Evolutionary conservation across 2,113 vertebrate genomes (phyloP).

Genomic region (Psittacara wagleri): DNA sequence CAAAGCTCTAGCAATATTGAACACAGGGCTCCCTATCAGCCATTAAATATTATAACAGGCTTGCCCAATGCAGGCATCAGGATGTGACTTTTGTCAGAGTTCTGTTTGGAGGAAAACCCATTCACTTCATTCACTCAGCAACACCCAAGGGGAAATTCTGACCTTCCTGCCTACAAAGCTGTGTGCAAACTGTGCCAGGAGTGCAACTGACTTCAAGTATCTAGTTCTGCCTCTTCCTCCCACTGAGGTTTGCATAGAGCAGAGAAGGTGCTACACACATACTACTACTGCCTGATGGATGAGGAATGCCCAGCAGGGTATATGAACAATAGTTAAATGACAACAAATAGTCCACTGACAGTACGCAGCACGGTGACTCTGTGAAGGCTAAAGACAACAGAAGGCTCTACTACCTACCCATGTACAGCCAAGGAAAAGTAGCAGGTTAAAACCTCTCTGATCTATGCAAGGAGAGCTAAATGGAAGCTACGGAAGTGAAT

Average conservation of each 20-base stretch:
- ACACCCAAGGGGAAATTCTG: not conserved
- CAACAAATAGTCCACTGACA: not conserved
- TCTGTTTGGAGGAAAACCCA: not conserved
- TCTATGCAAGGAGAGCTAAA: not conserved
- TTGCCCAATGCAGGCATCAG: not conserved
- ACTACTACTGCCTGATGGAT: not conserved
- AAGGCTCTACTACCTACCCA: not conserved
- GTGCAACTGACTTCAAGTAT: not conserved
- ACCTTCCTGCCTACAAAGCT: not conserved
- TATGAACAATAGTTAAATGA: not conserved
- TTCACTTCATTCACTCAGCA: not conserved
- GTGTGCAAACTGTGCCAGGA: not conserved
- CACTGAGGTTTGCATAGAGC: not conserved
- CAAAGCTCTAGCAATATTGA: not conserved
- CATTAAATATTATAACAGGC: not conserved
- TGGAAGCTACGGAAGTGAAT: not conserved
- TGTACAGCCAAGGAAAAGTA: not conserved
- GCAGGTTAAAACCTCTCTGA: fast-evolving
- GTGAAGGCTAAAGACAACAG: not conserved
- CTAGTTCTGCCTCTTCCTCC: not conserved
- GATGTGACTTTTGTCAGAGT: not conserved
- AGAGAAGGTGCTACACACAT: not conserved
- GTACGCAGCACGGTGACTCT: not conserved
- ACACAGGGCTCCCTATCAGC: not conserved
- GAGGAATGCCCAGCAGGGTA: not conserved